Evolutionary conservation across 2,888 invertebrate species (phyloP).

Genomic region (Onchidella celtica): DNA sequence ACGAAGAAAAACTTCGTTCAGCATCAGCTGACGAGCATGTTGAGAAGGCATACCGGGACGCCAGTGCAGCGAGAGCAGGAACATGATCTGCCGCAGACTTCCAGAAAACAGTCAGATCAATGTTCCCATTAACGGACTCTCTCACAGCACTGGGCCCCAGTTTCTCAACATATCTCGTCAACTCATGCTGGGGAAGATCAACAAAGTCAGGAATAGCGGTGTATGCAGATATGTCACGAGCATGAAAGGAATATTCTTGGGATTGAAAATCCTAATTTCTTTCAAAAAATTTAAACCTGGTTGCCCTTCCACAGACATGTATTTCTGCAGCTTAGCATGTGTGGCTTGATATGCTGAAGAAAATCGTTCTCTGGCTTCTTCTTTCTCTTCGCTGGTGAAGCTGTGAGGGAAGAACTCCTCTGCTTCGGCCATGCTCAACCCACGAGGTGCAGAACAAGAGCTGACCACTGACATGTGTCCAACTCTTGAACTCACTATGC

Average conservation of each 20-base stretch:
- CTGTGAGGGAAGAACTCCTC: neutral
- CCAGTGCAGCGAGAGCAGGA: neutral
- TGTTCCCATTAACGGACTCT: neutral
- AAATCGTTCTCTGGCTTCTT: neutral
- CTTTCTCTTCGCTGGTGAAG: neutral
- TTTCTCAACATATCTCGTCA: neutral
- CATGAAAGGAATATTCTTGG: neutral
- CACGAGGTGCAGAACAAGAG: too few relatives aligned
- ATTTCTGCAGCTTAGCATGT: neutral
- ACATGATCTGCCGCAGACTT: neutral
- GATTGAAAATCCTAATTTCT: neutral
- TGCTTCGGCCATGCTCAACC: neutral
- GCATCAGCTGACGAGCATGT: neutral
- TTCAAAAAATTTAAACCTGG: neutral
- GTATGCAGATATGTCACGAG: neutral
- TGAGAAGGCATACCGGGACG: neutral
- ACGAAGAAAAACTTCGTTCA: neutral
- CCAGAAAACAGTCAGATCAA: neutral
- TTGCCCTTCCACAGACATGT: neutral
- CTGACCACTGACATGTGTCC: too few relatives aligned
- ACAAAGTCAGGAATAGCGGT: neutral
- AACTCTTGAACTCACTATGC: too few relatives aligned
- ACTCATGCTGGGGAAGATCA: neutral
- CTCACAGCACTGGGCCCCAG: neutral
- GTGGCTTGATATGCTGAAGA: neutral